Conservation (phyloP, 2,888 invertebrate species). For the Troglohyphantes excavatus region DNA sequence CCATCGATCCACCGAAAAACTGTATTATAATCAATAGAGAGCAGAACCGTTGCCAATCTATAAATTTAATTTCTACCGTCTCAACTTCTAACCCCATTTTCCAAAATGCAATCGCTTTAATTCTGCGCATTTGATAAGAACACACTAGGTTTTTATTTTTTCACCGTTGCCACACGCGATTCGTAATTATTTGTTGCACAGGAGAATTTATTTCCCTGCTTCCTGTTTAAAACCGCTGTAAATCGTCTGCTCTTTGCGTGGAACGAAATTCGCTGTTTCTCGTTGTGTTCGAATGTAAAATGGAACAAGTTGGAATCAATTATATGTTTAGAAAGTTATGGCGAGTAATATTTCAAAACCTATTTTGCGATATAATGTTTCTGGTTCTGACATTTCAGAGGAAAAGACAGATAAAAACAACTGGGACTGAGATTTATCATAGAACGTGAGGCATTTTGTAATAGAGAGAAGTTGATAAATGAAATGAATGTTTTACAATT, state of each 20-base stretch:
- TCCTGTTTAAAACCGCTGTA: not conserved
- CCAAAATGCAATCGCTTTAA: slow-evolving; percentile 21
- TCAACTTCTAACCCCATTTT: slow-evolving; percentile 10
- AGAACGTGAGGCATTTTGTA: not conserved
- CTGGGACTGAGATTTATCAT: not conserved
- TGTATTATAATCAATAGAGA: slow-evolving; percentile 19
- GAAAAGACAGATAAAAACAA: not conserved
- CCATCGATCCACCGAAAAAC: no score
- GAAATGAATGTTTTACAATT: no score
- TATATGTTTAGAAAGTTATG: not conserved
- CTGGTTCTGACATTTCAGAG: not conserved
- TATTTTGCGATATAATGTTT: not conserved
- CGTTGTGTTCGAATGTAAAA: not conserved
- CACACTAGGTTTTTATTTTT: not conserved
- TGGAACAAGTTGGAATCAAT: not conserved
- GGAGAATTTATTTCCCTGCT: not conserved
- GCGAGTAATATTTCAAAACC: not conserved
- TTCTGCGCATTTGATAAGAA: slow-evolving; percentile 18
- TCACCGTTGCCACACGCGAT: slow-evolving; percentile 5
- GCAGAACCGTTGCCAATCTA: not conserved
- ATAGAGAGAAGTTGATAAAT: not conserved
- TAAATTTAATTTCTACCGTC: slow-evolving; percentile 22
- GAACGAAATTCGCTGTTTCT: not conserved
- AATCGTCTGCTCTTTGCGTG: not conserved
- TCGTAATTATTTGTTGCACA: slow-evolving; percentile 4